Base-by-base conservation (phyloP, 53 echinoderm and acorn worm species). In the Echinometra lucunter region DNA sequence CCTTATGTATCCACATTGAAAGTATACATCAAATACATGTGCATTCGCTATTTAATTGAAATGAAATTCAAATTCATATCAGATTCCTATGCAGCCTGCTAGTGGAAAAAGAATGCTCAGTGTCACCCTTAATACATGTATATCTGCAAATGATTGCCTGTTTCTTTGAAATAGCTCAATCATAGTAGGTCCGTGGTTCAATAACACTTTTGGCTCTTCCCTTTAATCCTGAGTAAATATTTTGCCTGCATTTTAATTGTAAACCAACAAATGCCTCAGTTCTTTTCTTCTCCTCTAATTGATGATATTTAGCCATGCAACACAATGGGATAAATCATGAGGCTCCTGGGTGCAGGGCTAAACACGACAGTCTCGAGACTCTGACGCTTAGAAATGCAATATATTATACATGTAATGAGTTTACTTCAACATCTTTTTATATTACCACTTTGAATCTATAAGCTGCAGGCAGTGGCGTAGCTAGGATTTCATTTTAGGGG, bases 131-230 rank as follows among this genome's bases (percentile, higher is more conserved):
- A 63, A 63, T 21, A 63, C 63, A 56, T 56, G 56, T 56, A 56
- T 4, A 2, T 53, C 53, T 53, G 53, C 63, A 63, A 63, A 63
- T 21, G 21, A 4, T 63, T 19, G 21, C 17, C 23, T 63, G 63
- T 21, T 63, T 18, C 30, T 32, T 30, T 69, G 69, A 69, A 69
- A 69, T 32, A 30, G 32, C n/a, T n/a, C n/a, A n/a, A n/a, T n/a
- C n/a, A n/a, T n/a, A n/a, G n/a, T n/a, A n/a, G n/a, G n/a, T n/a
- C n/a, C n/a, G n/a, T n/a, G n/a, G n/a, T 69, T 69, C 32, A 69
- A 34, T 32, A 69, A 34, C 69, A 78, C 42, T 85, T 85, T 81
- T 85, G n/a, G n/a, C 27, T 85, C 85, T 85, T 85, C 85, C 85
- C 53, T 85, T 49, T 44, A 82, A 85, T 11, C 49, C 49, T 85